These are phyloP conservation scores for Pristionchus entomophagus DNA, from an alignment of 2,888 invertebrate genomes.

Conservation along the genomic window DNA sequence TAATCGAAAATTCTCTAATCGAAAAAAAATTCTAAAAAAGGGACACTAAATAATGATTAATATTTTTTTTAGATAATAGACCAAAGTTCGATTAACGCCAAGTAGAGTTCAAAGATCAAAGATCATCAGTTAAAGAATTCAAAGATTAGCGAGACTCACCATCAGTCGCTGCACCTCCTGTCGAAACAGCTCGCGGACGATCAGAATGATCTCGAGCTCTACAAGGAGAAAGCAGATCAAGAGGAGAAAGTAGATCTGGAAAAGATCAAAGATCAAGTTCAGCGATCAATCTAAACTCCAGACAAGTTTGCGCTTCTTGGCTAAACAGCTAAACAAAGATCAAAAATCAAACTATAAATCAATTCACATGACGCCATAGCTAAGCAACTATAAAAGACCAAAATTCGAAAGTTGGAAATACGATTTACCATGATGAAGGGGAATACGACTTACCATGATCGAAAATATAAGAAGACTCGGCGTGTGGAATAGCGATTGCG, in stretches of 20 bases:
- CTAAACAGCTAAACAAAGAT: too few relatives aligned
- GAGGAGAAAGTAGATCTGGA: neutral
- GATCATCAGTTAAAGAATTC: neutral
- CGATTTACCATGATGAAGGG: too few relatives aligned
- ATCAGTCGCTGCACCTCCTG: neutral
- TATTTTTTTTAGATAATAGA: too few relatives aligned
- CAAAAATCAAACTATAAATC: too few relatives aligned
- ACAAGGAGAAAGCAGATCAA: neutral
- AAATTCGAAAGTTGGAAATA: too few relatives aligned
- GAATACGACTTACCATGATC: too few relatives aligned
- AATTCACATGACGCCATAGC: too few relatives aligned
- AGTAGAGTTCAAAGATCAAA: constrained; percentile 2
- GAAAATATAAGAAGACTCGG: too few relatives aligned
- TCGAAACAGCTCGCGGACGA: neutral
- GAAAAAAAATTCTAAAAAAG: neutral
- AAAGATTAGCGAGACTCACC: neutral
- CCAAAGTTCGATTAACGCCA: neutral
- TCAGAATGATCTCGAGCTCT: neutral
- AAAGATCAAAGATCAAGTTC: neutral
- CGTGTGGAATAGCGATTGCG: too few relatives aligned
- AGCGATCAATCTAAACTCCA: too few relatives aligned
- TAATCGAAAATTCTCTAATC: neutral
- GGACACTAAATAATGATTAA: neutral
- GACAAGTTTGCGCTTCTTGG: too few relatives aligned
- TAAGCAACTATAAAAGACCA: too few relatives aligned